Percentiles rank a stretch among this genome's conserved stretches.
Conservation (phyloP, 2,797 vertebrate species). For the Sebastes alutus region DNA sequence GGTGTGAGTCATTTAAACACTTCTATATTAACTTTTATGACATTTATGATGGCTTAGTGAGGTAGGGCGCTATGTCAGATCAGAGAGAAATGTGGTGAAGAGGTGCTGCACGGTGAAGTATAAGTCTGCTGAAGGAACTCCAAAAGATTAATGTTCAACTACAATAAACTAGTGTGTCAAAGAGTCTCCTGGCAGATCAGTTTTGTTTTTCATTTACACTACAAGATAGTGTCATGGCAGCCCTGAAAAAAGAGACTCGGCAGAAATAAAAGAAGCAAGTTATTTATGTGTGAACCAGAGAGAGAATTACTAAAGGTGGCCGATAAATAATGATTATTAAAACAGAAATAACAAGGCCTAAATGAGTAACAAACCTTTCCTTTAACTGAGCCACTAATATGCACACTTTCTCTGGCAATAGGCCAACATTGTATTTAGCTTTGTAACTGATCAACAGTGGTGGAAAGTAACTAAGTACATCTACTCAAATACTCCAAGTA, state of each 20-base stretch:
- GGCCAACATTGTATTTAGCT: not conserved
- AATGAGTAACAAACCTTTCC: not conserved
- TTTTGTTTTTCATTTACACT: not conserved
- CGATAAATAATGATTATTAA: not conserved
- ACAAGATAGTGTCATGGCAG: not conserved
- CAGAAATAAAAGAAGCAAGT: not conserved
- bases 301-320: not conserved
- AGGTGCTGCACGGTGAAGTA: not conserved
- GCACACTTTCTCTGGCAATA: not conserved
- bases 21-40: slow-evolving; percentile 61
- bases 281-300: not conserved
- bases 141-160: slow-evolving; percentile 72
- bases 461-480: not conserved
- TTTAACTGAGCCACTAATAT: not conserved
- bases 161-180: slow-evolving; percentile 55
- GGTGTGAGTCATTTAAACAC: slow-evolving; percentile 61
- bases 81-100: slow-evolving; percentile 6
- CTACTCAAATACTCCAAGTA: not conserved
- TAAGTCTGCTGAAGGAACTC: slow-evolving; percentile 20
- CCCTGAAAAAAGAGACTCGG: not conserved
- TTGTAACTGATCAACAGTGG: not conserved
- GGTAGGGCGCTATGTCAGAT: slow-evolving; percentile 18
- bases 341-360: not conserved
- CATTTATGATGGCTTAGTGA: slow-evolving; percentile 51
- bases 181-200: slow-evolving; percentile 20